A percentile compares a stretch with the other conserved stretches of the same genome.
Conservation (phyloP, 2,797 vertebrate species). For the Spinibarbus caldwelli region DNA sequence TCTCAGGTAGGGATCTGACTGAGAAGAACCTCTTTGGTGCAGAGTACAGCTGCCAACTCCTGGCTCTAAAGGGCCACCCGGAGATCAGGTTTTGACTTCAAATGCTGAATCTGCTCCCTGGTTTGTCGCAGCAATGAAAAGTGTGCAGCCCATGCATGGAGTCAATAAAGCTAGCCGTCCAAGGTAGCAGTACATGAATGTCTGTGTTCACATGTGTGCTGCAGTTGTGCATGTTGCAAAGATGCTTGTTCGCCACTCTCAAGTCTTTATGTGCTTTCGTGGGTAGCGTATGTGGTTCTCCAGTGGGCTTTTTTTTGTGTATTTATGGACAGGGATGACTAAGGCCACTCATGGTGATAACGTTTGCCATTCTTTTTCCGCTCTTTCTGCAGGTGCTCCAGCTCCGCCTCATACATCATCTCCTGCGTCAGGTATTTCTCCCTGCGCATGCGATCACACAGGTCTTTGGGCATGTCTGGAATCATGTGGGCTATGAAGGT, state of each 20-base stretch:
- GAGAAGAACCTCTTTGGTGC: conserved; percentile 72
- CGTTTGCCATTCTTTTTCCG: conserved; percentile 93
- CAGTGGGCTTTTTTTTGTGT: conserved; percentile 29
- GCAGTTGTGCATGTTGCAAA: conserved; percentile 19
- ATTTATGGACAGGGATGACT: conserved; percentile 68
- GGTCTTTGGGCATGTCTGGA: conserved; percentile 96
- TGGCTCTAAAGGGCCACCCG: background rate
- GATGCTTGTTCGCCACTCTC: background rate
- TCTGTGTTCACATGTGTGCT: conserved; percentile 37
- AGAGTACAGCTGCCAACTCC: conserved; percentile 53
- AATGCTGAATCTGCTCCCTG: conserved; percentile 1
- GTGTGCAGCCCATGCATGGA: conserved; percentile 50
- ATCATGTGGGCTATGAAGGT: conserved; percentile 99
- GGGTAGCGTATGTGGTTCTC: conserved; percentile 18
- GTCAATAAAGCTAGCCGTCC: conserved; percentile 73
- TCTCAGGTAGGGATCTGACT: conserved; percentile 56
- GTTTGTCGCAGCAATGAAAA: conserved; percentile 40
- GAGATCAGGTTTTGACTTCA: conserved; percentile 23
- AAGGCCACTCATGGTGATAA: conserved; percentile 99
- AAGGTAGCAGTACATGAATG: conserved; percentile 64
- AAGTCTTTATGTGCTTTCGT: conserved; percentile 55
- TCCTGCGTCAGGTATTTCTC: conserved; percentile 99
- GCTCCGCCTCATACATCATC: conserved; percentile 98
- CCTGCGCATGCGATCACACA: conserved; percentile 95
- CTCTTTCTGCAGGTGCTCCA: conserved; percentile 95